Evolutionary conservation across 2,888 invertebrate genomes (phyloP).

Genomic region (Gerris lacustris): DNA sequence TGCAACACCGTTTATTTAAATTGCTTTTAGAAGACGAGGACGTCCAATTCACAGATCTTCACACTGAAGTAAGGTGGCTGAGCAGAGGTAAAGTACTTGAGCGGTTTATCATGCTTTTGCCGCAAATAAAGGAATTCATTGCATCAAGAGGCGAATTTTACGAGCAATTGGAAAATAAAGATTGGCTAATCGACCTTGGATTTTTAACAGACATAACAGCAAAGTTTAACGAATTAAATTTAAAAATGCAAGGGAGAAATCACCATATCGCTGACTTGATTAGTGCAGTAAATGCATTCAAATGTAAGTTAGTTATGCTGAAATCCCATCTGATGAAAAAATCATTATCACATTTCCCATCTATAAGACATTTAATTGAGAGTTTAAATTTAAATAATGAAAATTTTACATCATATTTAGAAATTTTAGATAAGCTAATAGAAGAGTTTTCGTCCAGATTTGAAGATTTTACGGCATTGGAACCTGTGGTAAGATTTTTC

Average conservation of each 20-base stretch:
- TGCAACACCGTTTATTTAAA: neutral
- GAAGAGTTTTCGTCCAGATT: neutral
- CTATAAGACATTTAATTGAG: neutral
- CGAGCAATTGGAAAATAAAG: neutral
- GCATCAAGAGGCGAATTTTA: conserved; percentile 5
- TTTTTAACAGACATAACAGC: conserved; percentile 1
- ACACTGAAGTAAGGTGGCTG: neutral
- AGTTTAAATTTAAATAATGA: conserved; percentile 3
- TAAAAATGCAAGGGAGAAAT: conserved; percentile 1
- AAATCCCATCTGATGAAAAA: conserved; percentile 1
- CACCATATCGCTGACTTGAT: neutral
- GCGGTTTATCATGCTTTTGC: conserved; percentile 3
- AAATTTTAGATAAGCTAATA: neutral
- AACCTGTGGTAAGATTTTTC: too few relatives aligned
- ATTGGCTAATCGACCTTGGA: conserved; percentile 1
- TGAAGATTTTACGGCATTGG: conserved; percentile 1
- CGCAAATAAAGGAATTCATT: neutral
- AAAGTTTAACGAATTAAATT: conserved; percentile 1
- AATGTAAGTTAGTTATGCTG: neutral
- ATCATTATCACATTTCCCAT: conserved; percentile 2
- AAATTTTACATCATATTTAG: conserved; percentile 2
- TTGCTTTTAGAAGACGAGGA: neutral
- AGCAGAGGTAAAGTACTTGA: conserved; percentile 3
- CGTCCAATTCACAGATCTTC: conserved; percentile 1
- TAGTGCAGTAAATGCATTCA: conserved; percentile 3